phyloP scores from a whole-genome alignment of 1,140 invertebrate species.

The Lepidotrigona ventralis region DNA sequence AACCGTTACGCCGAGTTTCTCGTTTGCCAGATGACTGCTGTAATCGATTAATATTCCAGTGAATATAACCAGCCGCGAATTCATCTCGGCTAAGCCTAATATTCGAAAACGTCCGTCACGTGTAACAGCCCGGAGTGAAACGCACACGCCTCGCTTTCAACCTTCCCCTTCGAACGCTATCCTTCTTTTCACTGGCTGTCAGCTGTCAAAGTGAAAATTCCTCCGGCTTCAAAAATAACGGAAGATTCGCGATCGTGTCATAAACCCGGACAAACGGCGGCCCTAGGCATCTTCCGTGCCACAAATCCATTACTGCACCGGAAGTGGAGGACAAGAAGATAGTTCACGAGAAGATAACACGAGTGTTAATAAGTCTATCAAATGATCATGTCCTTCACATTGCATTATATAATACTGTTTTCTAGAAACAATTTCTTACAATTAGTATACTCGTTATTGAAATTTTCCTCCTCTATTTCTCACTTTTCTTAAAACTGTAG shows the following conservation, averaged over 20 bases:
- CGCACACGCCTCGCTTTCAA: neutral
- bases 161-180: neutral
- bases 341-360: too few relatives aligned
- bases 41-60: neutral
- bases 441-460: too few relatives aligned
- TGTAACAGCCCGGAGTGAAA: neutral
- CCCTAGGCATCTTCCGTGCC: neutral
- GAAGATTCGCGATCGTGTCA: constrained; percentile 5
- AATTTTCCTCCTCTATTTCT: too few relatives aligned
- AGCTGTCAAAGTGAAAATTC: constrained; percentile 26
- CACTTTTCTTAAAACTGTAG: too few relatives aligned
- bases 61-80: neutral
- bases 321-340: neutral
- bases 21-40: neutral
- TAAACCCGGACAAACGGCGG: neutral
- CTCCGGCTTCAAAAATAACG: constrained; percentile 8
- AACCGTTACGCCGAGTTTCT: neutral
- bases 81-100: neutral
- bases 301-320: neutral
- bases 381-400: too few relatives aligned
- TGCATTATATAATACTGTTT: too few relatives aligned
- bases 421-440: too few relatives aligned
- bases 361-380: too few relatives aligned
- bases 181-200: neutral
- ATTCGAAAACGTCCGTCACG: neutral